These are phyloP conservation scores for Phoeniculus purpureus DNA, from an alignment of 2,797 vertebrate genomes.

Conservation along the genomic window DNA sequence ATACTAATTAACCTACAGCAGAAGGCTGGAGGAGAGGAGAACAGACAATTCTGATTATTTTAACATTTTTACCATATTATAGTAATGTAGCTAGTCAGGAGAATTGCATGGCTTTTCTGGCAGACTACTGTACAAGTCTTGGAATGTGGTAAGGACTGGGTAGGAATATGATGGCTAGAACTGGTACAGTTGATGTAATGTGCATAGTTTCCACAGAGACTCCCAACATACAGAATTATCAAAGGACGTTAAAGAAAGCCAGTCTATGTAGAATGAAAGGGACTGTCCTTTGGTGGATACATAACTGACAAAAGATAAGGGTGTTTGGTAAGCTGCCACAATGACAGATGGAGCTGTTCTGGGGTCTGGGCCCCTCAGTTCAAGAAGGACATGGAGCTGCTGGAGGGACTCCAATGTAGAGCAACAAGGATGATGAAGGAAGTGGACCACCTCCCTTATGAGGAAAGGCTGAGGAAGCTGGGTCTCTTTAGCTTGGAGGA, in stretches of 20 bases:
- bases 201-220: not conserved
- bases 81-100: not conserved
- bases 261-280: not conserved
- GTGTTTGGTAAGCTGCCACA: not conserved
- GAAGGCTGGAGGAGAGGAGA: no score
- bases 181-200: not conserved
- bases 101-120: not conserved
- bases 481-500: no score
- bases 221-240: not conserved
- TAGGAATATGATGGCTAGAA: not conserved
- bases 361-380: no score
- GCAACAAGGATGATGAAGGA: no score
- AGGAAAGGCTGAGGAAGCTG: no score
- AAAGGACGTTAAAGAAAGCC: not conserved
- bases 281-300: not conserved
- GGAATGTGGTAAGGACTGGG: not conserved
- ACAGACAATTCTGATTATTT: no score
- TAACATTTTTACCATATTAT: not conserved
- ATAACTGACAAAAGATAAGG: not conserved
- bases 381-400: no score
- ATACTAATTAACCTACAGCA: no score
- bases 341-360: not conserved
- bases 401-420: no score
- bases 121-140: not conserved
- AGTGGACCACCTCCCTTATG: no score